Percentiles rank a stretch among this genome's conserved stretches.
These are phyloP conservation scores for Drosophila anomalipes DNA, from an alignment of 2,888 invertebrate genomes.

Conservation along the genomic window DNA sequence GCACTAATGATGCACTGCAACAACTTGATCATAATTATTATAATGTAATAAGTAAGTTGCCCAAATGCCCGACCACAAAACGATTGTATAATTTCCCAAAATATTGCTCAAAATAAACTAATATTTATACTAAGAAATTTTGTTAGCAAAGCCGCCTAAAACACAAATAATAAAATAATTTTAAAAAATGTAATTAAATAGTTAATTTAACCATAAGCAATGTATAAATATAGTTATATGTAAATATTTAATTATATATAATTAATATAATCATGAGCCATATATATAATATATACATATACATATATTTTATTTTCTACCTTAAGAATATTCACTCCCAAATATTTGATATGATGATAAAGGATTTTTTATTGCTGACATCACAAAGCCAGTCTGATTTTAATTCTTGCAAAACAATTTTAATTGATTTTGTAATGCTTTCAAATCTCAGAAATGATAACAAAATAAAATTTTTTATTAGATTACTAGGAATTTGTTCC, in stretches of 20 bases:
- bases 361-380: not conserved
- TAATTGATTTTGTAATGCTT: not conserved
- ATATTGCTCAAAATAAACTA: not conserved
- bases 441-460: not conserved
- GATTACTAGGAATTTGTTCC: conserved; percentile 15
- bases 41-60: conserved; percentile 51
- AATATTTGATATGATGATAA: too few species aligned
- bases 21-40: conserved; percentile 73
- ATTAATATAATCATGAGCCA: not conserved
- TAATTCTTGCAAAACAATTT: not conserved
- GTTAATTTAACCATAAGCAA: too few species aligned
- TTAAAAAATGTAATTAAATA: not conserved
- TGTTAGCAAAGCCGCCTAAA: not conserved
- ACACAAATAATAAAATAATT: not conserved
- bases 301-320: not conserved
- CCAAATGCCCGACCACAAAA: conserved; percentile 31
- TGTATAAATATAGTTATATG: not conserved
- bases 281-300: not conserved
- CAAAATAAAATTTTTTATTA: not conserved
- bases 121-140: not conserved
- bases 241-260: not conserved
- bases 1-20: conserved; percentile 82
- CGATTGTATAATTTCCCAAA: conserved; percentile 29
- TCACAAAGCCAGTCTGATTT: not conserved
- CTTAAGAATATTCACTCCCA: not conserved